Conservation (phyloP, 2,888 invertebrate species). For the Cistogaster globosa region DNA sequence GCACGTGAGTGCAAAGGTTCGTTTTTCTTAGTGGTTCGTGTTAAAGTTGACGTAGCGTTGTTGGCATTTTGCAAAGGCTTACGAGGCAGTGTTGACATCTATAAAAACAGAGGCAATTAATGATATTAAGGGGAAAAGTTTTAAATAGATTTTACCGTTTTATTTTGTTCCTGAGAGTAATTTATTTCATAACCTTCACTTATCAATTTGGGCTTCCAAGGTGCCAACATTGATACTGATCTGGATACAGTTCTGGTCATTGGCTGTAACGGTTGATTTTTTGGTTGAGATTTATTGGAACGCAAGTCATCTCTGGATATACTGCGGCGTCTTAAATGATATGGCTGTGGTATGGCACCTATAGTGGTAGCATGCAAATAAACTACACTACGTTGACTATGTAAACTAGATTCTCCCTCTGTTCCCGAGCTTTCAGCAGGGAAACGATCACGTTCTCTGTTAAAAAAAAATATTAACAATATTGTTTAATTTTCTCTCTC, state of each 20-base stretch:
- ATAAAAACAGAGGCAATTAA: not conserved
- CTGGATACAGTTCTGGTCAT: conserved; percentile 89
- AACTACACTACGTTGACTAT: conserved; percentile 92
- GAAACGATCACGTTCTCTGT: conserved; percentile 81
- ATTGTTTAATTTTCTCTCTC: not conserved
- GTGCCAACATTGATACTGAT: conserved; percentile 92
- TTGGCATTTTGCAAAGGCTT: conserved; percentile 78
- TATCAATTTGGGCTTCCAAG: conserved; percentile 91
- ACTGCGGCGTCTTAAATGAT: conserved; percentile 86
- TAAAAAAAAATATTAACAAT: not conserved
- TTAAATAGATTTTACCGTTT: conserved; percentile 74
- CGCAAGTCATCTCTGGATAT: conserved; percentile 90
- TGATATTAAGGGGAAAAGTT: not conserved
- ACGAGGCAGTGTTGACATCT: conserved; percentile 80
- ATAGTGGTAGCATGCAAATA: conserved; percentile 94
- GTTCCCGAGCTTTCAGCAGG: conserved; percentile 85
- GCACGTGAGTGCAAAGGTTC: conserved; percentile 75
- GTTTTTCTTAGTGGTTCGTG: conserved; percentile 77
- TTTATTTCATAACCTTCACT: conserved; percentile 90
- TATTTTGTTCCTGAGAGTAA: conserved; percentile 86
- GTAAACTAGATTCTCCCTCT: conserved; percentile 90
- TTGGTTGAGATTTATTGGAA: conserved; percentile 83
- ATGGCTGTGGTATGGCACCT: conserved; percentile 92
- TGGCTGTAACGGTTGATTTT: conserved; percentile 78
- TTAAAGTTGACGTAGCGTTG: conserved; percentile 78